These are phyloP conservation scores for Acrocephalus arundinaceus DNA, from an alignment of 2,113 vertebrate genomes.

Conservation along the genomic window DNA sequence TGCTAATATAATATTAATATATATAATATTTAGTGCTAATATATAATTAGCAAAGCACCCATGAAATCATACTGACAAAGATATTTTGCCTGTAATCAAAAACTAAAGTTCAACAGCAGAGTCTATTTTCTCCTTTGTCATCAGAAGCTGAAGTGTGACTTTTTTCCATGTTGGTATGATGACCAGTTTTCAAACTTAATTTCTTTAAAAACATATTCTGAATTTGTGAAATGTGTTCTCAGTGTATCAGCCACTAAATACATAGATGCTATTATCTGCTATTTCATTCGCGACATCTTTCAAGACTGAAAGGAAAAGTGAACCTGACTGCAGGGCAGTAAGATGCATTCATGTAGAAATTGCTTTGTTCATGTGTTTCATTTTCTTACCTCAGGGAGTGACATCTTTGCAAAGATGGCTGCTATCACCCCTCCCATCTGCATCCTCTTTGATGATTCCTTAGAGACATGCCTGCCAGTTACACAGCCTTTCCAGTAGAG, in stretches of 20 bases:
- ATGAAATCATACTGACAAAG: background rate
- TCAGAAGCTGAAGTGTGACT: background rate
- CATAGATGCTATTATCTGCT: background rate
- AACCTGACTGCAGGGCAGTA: background rate
- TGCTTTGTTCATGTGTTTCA: background rate
- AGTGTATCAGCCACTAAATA: background rate
- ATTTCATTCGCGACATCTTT: background rate
- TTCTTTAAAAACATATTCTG: background rate
- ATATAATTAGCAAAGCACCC: background rate
- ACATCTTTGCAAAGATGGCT: background rate
- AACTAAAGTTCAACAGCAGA: background rate
- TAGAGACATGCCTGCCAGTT: background rate
- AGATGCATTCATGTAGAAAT: background rate
- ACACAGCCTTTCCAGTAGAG: background rate
- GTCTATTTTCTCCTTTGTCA: background rate
- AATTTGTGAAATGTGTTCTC: background rate
- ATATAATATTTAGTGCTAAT: too few species aligned
- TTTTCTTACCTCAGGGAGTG: background rate
- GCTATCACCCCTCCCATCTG: background rate
- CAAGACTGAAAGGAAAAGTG: background rate
- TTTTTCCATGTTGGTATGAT: background rate
- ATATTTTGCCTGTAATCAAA: background rate
- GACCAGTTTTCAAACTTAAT: background rate
- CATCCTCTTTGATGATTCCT: background rate
- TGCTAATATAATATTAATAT: too few species aligned